Base-by-base conservation (phyloP, 2,113 vertebrate genomes). In the Ctenodactylus gundi region DNA sequence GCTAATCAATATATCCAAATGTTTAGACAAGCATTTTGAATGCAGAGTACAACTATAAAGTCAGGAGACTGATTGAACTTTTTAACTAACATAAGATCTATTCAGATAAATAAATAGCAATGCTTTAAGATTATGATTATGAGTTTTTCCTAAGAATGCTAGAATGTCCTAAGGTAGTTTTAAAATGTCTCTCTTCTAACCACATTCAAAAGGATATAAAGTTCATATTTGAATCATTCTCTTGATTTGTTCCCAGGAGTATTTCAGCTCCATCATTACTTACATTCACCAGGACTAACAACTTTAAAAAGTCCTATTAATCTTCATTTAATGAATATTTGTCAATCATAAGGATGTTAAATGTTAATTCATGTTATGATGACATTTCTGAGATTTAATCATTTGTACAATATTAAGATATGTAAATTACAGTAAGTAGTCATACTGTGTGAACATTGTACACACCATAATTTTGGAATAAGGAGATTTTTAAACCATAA, bases 1-100 rank as follows among this genome's bases (percentile, higher is more conserved):
- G 17, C 36, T 90, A 91, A 78, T 67, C 25, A 75, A 68, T 14
- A 81, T 80, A 85, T 68, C 41, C 21, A 92, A 88, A 82, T 64
- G 55, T 90, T 82, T 86, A 18, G 49, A 31, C 88, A 95, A 68
- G 44, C 27, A 85, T 31, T 91, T 94, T 65, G 91, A 92, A 82
- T 68, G 85, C 17, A 93, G 87, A 58, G 10, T 51, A 46, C 84
- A 94, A 51, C 53, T 96, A 85, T 95, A 96, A 95, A 96, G 58
- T 81, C 31, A 92, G 70, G 68, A 95, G 65, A 92, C 85, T 83
- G 64, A 90, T 58, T 85, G 44, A 80, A 29, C 41, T 82, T 85
- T 46, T 77, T 46, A 85, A 83, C 25, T 68, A 94, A 60, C 17
- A 81, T 21, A 85, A 84, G 80, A 67, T 77, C 78, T 60, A 14